phyloP scores from a whole-genome alignment of 2,113 vertebrate genomes.

The Cisticola juncidis region DNA sequence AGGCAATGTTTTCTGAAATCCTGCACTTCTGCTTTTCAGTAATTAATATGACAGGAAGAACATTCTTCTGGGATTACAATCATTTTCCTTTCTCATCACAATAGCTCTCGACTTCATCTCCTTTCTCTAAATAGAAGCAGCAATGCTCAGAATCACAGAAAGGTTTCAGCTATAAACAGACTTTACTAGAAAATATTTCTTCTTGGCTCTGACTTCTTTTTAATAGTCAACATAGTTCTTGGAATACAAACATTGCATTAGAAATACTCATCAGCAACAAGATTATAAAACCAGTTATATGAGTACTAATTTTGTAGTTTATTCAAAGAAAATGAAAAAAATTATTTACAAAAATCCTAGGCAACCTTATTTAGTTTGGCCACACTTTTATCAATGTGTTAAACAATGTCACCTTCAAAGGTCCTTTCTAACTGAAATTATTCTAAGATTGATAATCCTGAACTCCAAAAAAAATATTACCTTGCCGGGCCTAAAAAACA shows the following conservation, averaged over 20 bases:
- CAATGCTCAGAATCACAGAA: background rate
- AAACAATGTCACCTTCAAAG: background rate
- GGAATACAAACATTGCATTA: background rate
- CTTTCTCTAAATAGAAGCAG: background rate
- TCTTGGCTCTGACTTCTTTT: background rate
- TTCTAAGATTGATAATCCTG: background rate
- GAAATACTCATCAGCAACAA: background rate
- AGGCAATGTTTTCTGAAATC: background rate
- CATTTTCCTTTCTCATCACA: background rate
- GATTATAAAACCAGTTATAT: background rate
- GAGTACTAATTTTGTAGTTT: background rate
- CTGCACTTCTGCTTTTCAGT: background rate
- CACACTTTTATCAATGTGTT: background rate
- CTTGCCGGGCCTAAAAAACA: constrained; percentile 98
- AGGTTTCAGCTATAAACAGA: background rate
- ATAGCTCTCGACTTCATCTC: background rate
- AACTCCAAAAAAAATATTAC: constrained; percentile 74
- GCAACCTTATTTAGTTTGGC: background rate
- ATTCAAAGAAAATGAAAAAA: background rate
- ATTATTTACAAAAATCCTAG: background rate
- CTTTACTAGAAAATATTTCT: background rate
- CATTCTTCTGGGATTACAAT: background rate
- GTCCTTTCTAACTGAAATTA: background rate
- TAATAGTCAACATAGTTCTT: background rate
- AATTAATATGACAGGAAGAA: background rate